Base-by-base conservation (phyloP, 2,888 invertebrate species). In the Philonicus albiceps region DNA sequence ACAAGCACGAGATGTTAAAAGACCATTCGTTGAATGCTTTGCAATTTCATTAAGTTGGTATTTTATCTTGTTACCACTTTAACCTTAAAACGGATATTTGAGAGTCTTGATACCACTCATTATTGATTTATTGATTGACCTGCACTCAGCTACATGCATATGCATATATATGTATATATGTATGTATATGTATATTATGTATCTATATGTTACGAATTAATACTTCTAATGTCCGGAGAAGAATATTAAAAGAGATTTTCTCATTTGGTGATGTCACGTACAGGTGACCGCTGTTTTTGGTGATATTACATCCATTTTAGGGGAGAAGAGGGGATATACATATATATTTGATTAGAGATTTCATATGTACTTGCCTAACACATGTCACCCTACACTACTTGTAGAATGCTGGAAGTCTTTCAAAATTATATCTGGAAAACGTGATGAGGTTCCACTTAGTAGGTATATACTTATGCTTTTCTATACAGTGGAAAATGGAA, bases 231-330 rank as follows among this genome's bases (percentile, higher is more conserved):
- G n/a, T n/a, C n/a, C n/a, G 31, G 40, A 72, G 49, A 72, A 40
- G 64, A 83, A 83, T 40, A 83, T 83, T 83, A 83, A 83, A 83
- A 83, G 83, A 72, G 83, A 83, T 83, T 83, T 83, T 83, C 83
- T 40, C 72, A 34, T 83, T 83, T 83, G 83, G 64, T 83, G 83
- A 83, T 40, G 72, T 83, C 83, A 83, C 83, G 83, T 83, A 83
- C 72, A 7, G 83, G 83, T 83, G 83, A 83, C 83, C 83, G 72
- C 83, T 83, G 83, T 83, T 83, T 83, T 83, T 83, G 83, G 83
- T 83, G 72, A 83, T 72, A 72, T 83, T 83, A 83, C 72, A 83
- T 83, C 83, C 49, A 43, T 27, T 72, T 53, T 2, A 53, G 53
- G 43, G 31, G 40, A 40, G 83, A 37, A 64, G 72, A 40, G 83